phyloP scores from a whole-genome alignment of 2,113 vertebrate genomes.

The Fukomys damarensis region DNA sequence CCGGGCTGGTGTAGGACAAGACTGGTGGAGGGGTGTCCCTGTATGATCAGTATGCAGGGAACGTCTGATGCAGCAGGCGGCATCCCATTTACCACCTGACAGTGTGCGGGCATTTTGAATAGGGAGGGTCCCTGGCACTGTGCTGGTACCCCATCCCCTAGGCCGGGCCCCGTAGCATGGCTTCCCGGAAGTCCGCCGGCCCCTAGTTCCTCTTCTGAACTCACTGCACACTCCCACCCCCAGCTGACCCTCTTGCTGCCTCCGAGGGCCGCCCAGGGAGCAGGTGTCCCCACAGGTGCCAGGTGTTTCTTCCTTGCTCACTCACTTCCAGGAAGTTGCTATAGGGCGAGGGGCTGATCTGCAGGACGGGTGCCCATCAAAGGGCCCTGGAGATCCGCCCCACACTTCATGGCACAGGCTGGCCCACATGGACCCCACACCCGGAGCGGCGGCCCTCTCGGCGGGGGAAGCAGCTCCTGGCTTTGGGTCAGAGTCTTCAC shows the following conservation, averaged over 20 bases:
- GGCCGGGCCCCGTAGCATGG: background rate
- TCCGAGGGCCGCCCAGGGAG: background rate
- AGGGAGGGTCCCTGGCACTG: background rate
- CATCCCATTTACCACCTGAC: background rate
- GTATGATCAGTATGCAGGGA: constrained; percentile 31
- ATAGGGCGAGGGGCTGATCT: background rate
- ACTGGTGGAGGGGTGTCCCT: background rate
- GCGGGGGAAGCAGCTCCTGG: background rate
- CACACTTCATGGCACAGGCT: rapidly evolving
- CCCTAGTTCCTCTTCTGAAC: background rate
- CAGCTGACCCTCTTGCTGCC: background rate
- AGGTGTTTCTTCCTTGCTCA: background rate
- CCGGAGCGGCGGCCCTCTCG: rapidly evolving
- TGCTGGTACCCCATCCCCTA: background rate
- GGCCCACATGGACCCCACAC: background rate
- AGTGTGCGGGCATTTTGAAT: background rate
- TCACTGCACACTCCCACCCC: rapidly evolving
- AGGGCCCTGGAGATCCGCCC: background rate
- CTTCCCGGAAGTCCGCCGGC: constrained; percentile 22
- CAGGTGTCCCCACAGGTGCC: background rate
- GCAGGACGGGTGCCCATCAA: background rate
- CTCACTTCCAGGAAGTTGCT: background rate
- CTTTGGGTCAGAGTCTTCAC: background rate
- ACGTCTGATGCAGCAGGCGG: background rate
- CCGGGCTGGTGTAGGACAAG: background rate